A percentile compares a stretch with the other conserved stretches of the same genome.
phyloP scores from a whole-genome alignment of 2,888 invertebrate species.

The Dromius quadrimaculatus region DNA sequence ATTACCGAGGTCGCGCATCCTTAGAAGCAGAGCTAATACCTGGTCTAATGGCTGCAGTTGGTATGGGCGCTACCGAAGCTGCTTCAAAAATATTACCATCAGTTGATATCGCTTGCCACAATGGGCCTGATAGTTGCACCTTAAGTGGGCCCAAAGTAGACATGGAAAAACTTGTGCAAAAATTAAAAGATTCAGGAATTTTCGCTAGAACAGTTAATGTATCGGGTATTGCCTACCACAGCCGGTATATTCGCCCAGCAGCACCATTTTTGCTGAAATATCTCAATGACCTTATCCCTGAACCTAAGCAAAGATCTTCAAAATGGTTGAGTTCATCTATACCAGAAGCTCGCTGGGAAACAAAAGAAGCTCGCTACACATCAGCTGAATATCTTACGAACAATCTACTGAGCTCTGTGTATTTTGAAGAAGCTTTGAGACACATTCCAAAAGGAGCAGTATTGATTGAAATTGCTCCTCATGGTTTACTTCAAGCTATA shows the following conservation, averaged over 20 bases:
- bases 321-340: constrained; percentile 78
- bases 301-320: constrained; percentile 69
- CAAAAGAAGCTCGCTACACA: constrained; percentile 69
- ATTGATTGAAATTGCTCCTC: constrained; percentile 90
- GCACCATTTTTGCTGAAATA: constrained; percentile 65
- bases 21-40: constrained; percentile 76
- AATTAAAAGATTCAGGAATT: constrained; percentile 76
- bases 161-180: constrained; percentile 72
- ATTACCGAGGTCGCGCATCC: constrained; percentile 84
- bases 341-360: constrained; percentile 71
- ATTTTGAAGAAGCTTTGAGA: constrained; percentile 85
- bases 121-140: constrained; percentile 81
- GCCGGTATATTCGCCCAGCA: constrained; percentile 77
- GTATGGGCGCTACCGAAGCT: constrained; percentile 69
- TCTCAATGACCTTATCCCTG: constrained; percentile 64
- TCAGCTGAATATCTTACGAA: constrained; percentile 79
- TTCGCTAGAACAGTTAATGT: constrained; percentile 88
- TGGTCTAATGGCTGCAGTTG: constrained; percentile 92
- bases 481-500: constrained; percentile 89
- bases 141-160: constrained; percentile 80
- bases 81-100: constrained; percentile 75
- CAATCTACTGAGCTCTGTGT: constrained; percentile 76
- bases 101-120: constrained; percentile 84
- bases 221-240: constrained; percentile 91
- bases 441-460: constrained; percentile 86